Conservation (phyloP, 2,888 invertebrate genomes). For the Geotrupes spiniger region DNA sequence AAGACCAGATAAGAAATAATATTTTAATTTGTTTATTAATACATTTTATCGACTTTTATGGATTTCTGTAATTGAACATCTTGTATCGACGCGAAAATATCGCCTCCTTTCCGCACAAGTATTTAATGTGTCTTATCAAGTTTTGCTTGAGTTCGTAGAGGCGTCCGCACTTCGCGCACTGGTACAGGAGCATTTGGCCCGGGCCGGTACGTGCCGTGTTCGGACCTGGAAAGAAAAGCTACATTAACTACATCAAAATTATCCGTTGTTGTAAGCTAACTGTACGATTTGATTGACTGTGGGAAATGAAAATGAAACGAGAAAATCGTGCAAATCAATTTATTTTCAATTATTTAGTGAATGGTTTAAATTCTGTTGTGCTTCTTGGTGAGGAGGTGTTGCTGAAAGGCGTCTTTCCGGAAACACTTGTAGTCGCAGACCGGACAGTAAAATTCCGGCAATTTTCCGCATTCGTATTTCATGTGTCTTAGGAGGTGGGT, state of each 20-base stretch:
- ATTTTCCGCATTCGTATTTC: conserved; percentile 33
- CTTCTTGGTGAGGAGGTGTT: conserved; percentile 16
- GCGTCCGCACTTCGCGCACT: conserved; percentile 3
- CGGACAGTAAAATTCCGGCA: conserved; percentile 29
- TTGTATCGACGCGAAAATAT: conserved; percentile 5
- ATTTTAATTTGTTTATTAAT: no score
- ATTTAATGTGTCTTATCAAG: neutral
- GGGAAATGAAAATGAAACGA: no score
- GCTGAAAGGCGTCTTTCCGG: conserved; percentile 14
- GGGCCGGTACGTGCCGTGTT: no score
- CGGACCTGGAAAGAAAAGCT: no score
- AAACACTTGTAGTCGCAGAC: conserved; percentile 26
- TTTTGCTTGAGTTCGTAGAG: neutral
- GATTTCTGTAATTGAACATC: no score
- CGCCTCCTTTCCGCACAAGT: conserved; percentile 3
- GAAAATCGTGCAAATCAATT: neutral
- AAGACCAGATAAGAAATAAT: no score
- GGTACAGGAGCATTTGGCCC: no score
- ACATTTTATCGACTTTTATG: no score
- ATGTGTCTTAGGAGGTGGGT: conserved; percentile 29
- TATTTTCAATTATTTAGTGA: no score
- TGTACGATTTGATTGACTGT: no score
- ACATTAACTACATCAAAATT: no score
- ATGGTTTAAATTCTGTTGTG: conserved; percentile 12
- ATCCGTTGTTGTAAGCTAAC: no score